Conservation (phyloP, 30 jellyfish, hydroid and myxozoan species). For the Hydractinia echinata region DNA sequence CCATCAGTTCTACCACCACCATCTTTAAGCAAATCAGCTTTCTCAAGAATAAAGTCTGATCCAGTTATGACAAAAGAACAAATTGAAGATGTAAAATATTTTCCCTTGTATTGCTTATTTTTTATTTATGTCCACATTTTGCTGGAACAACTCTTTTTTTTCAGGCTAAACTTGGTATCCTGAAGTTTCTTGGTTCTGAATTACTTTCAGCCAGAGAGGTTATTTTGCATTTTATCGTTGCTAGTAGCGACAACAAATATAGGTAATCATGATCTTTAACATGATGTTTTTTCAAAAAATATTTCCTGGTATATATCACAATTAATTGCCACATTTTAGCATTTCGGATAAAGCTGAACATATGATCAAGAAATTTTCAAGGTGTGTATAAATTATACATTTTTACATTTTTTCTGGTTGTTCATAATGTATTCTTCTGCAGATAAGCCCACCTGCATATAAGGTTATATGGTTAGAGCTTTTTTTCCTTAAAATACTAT, state of each 20-base stretch:
- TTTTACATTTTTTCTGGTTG: background rate
- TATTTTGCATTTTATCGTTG: constrained; percentile 54
- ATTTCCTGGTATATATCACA: background rate
- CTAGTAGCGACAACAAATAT: constrained; percentile 65
- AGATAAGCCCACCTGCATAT: too few species aligned
- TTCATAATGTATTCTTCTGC: background rate
- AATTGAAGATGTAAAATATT: constrained; percentile 57
- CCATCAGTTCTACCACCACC: constrained; percentile 57
- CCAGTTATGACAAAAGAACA: constrained; percentile 46
- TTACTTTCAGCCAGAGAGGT: constrained; percentile 57
- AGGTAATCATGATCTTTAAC: constrained; percentile 42
- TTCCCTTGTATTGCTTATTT: background rate
- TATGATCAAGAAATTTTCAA: constrained; percentile 24
- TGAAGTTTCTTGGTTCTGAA: constrained; percentile 56
- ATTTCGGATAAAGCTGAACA: constrained; percentile 85
- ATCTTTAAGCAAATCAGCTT: constrained; percentile 51
- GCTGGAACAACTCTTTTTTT: background rate
- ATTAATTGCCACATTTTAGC: constrained; percentile 22
- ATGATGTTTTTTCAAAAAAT: background rate
- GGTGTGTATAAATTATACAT: constrained; percentile 5
- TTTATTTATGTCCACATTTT: background rate
- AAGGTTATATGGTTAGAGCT: too few species aligned
- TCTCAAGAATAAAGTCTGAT: constrained; percentile 43
- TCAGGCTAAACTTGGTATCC: constrained; percentile 82
- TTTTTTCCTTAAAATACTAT: too few species aligned